Evolutionary conservation across 1,140 invertebrate genomes (phyloP).

Genomic region (Rhynchophorus ferrugineus): DNA sequence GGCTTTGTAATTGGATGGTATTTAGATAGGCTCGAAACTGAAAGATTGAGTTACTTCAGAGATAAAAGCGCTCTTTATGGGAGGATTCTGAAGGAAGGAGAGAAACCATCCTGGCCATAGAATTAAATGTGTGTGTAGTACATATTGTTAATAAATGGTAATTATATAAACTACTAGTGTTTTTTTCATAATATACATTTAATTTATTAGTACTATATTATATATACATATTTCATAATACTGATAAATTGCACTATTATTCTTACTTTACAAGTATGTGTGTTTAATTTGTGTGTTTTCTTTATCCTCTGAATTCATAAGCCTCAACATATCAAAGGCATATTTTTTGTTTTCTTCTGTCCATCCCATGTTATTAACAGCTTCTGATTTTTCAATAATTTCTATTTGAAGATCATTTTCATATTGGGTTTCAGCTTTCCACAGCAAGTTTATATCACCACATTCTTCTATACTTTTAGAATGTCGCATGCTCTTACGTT

Average conservation of each 20-base stretch:
- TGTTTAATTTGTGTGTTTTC: constrained; percentile 32
- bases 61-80: constrained; percentile 73
- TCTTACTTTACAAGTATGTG: constrained; percentile 30
- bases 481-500: constrained; percentile 16
- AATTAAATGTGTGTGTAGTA: constrained; percentile 29
- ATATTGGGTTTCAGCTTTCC: neutral
- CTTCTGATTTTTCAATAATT: no score
- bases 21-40: constrained; percentile 58
- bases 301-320: constrained; percentile 40
- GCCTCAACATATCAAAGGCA: constrained; percentile 43
- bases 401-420: constrained; percentile 10
- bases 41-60: constrained; percentile 60
- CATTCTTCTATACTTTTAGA: constrained; percentile 14
- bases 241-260: no score
- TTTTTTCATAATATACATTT: no score
- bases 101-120: constrained; percentile 64
- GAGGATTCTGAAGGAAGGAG: constrained; percentile 52
- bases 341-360: constrained; percentile 43
- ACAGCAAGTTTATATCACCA: neutral
- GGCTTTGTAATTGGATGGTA: constrained; percentile 53
- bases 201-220: no score
- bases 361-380: constrained; percentile 32
- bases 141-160: no score
- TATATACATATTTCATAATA: no score
- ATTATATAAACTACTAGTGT: no score